These are phyloP conservation scores for Esox niger DNA, from an alignment of 2,113 vertebrate genomes.

Conservation along the genomic window DNA sequence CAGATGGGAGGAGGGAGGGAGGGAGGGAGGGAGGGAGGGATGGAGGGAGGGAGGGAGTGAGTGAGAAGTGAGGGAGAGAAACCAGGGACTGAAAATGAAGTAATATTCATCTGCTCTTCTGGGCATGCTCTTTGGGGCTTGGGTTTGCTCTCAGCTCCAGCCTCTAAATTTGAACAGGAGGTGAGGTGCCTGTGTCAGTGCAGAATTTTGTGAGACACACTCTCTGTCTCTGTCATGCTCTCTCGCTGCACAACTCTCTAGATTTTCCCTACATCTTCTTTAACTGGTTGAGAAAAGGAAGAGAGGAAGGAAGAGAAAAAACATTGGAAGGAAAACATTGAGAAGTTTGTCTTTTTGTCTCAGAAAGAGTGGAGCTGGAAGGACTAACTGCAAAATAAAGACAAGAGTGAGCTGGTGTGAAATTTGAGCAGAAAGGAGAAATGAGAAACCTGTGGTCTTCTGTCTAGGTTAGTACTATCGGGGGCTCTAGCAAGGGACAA, in stretches of 20 bases:
- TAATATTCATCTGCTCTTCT: not conserved
- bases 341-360: slow-evolving; percentile 12
- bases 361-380: not conserved
- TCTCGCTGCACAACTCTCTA: not conserved
- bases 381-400: slow-evolving; percentile 37
- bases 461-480: no score
- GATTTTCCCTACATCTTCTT: not conserved
- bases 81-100: not conserved
- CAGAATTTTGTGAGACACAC: not conserved
- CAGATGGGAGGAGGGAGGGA: no score
- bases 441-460: no score
- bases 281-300: not conserved
- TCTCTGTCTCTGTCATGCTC: not conserved
- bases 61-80: not conserved
- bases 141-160: not conserved
- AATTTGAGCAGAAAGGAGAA: slow-evolving; percentile 28
- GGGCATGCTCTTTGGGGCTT: not conserved
- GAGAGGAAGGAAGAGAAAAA: not conserved
- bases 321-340: slow-evolving; percentile 27
- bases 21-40: not conserved
- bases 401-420: slow-evolving; percentile 4
- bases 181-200: not conserved
- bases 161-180: slow-evolving; percentile 1
- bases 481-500: no score
- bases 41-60: not conserved